A percentile compares a stretch with the other conserved stretches of the same genome.
These are phyloP conservation scores for Notolabrus celidotus DNA, from an alignment of 2,797 vertebrate genomes.

Conservation along the genomic window DNA sequence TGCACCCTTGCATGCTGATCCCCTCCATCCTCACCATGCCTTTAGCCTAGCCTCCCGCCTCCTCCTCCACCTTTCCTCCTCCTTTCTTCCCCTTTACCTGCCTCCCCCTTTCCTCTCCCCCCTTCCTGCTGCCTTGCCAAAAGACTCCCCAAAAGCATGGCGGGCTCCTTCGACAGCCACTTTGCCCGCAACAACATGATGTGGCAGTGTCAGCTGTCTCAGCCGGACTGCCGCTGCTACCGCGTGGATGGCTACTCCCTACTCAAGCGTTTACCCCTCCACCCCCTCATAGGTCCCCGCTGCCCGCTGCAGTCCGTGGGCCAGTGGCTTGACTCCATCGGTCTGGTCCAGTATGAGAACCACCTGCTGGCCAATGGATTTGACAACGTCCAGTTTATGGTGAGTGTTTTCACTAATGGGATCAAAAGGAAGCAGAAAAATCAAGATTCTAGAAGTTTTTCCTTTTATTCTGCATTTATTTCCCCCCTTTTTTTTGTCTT, in stretches of 20 bases:
- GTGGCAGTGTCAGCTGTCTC: constrained; percentile 99
- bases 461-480: background rate
- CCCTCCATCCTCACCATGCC: constrained; percentile 67
- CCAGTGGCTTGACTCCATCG: constrained; percentile 98
- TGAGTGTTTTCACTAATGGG: constrained; percentile 77
- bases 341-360: constrained; percentile 98
- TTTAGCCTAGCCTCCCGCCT: constrained; percentile 57
- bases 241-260: constrained; percentile 98
- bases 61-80: constrained; percentile 14
- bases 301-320: constrained; percentile 97
- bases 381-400: constrained; percentile 99
- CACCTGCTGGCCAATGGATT: constrained; percentile 99
- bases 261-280: constrained; percentile 98
- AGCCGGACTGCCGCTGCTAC: constrained; percentile 99
- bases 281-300: constrained; percentile 98
- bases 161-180: constrained; percentile 98
- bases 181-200: constrained; percentile 95
- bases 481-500: background rate
- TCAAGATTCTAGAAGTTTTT: constrained; percentile 13
- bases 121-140: constrained; percentile 67
- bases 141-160: constrained; percentile 88
- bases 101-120: constrained; percentile 49
- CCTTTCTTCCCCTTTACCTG: constrained; percentile 5
- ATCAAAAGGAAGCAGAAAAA: background rate
- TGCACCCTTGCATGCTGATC: constrained; percentile 68